A percentile compares a stretch with the other conserved stretches of the same genome.
Conservation (phyloP, 1,140 invertebrate genomes). For the Micrasema minimum region DNA sequence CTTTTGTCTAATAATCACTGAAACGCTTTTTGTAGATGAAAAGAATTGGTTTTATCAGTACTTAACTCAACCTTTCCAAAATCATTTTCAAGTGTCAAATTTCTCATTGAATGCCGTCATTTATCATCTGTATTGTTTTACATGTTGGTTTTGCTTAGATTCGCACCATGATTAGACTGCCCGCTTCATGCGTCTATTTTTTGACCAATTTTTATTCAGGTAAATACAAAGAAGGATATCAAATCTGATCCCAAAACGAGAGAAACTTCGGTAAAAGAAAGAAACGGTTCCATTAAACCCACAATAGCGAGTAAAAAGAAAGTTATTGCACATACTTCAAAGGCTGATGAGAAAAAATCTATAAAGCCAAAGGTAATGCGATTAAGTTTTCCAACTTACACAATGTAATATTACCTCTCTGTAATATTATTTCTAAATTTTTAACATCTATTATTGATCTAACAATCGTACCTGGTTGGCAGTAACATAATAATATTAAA, state of each 20-base stretch:
- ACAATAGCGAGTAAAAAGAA: conserved; percentile 46
- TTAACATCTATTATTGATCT: no score
- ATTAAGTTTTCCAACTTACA: no score
- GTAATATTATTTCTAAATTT: no score
- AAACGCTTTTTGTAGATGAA: not conserved
- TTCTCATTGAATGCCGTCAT: conserved; percentile 19
- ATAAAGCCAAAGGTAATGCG: conserved; percentile 41
- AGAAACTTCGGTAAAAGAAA: conserved; percentile 49
- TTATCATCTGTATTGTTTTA: not conserved
- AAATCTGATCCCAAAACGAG: conserved; percentile 42
- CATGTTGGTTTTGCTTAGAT: conserved; percentile 13
- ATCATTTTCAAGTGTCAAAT: not conserved
- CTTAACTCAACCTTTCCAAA: not conserved
- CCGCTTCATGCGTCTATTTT: conserved; percentile 38
- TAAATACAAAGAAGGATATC: conserved; percentile 45
- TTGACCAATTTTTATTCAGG: conserved; percentile 48
- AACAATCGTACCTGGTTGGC: no score
- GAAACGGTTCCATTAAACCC: conserved; percentile 43
- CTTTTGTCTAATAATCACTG: not conserved
- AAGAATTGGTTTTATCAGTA: not conserved
- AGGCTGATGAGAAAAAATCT: conserved; percentile 50
- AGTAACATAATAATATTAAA: no score
- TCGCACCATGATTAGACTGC: not conserved
- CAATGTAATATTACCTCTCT: no score
- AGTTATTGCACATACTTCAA: conserved; percentile 37